Evolutionary conservation across 1,140 invertebrate genomes (phyloP).

Genomic region (Papilio dardanus): DNA sequence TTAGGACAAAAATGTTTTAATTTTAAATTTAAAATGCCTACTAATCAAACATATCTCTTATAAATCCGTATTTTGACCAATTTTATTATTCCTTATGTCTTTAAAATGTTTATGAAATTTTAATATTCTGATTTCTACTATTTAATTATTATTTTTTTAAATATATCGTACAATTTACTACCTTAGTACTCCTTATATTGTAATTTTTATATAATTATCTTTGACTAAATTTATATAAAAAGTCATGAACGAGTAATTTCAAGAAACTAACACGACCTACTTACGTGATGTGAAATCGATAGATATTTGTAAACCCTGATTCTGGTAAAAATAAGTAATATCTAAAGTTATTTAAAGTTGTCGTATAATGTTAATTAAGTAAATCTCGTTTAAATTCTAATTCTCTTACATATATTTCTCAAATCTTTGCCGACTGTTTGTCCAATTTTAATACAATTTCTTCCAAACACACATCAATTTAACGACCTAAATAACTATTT

Average conservation of each 20-base stretch:
- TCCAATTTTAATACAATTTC: not conserved
- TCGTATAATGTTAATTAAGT: too few species aligned
- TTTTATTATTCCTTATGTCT: not conserved
- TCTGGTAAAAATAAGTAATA: too few species aligned
- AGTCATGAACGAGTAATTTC: not conserved
- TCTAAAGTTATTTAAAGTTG: too few species aligned
- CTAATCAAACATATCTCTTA: constrained; percentile 18
- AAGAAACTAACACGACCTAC: too few species aligned
- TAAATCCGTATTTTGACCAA: constrained; percentile 13
- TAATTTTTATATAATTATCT: not conserved
- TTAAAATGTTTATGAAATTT: not conserved
- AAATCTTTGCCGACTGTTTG: not conserved
- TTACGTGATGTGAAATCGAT: too few species aligned
- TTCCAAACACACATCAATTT: not conserved
- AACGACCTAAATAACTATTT: not conserved
- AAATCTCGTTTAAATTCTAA: too few species aligned
- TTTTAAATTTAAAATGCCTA: not conserved
- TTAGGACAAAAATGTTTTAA: not conserved
- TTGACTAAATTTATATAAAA: constrained; percentile 5
- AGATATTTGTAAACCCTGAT: too few species aligned
- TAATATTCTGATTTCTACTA: not conserved
- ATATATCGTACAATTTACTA: not conserved
- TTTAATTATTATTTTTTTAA: not conserved
- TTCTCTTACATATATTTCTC: not conserved
- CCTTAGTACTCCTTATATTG: not conserved